These are phyloP conservation scores for Drosophila nikananu DNA, from an alignment of 1,140 invertebrate genomes.

Conservation along the genomic window DNA sequence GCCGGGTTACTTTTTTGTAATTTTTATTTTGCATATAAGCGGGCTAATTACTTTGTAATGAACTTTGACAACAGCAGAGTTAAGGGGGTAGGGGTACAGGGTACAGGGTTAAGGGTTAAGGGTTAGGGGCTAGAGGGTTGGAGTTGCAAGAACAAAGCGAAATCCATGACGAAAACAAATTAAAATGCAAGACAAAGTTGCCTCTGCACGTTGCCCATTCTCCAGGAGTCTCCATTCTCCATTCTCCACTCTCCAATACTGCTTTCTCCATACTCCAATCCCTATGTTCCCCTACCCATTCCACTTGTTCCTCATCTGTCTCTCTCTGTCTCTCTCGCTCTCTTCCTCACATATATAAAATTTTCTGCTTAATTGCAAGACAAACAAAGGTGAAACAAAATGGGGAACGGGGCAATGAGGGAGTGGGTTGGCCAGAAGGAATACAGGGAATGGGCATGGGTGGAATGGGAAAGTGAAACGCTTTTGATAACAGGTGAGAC, in stretches of 20 bases:
- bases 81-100: neutral
- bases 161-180: slow-evolving; percentile 59
- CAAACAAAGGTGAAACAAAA: slow-evolving; percentile 27
- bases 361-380: slow-evolving; percentile 56
- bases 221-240: neutral
- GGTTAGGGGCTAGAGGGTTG: neutral
- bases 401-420: too few relatives aligned
- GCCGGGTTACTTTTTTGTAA: slow-evolving; percentile 39
- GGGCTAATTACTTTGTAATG: slow-evolving; percentile 82
- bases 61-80: slow-evolving; percentile 69
- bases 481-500: slow-evolving; percentile 41
- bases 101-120: neutral
- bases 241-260: neutral
- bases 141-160: slow-evolving; percentile 36
- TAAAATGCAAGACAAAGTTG: slow-evolving; percentile 68
- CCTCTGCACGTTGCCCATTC: slow-evolving; percentile 31
- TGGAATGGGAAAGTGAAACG: slow-evolving; percentile 13
- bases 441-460: neutral
- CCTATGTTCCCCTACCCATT: neutral
- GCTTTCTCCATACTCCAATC: neutral
- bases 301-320: neutral
- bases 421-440: neutral
- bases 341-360: slow-evolving; percentile 16
- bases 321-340: neutral
- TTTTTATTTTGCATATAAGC: slow-evolving; percentile 63